phyloP scores from a whole-genome alignment of 2,888 invertebrate genomes.

The Lacanobia wlatinum region DNA sequence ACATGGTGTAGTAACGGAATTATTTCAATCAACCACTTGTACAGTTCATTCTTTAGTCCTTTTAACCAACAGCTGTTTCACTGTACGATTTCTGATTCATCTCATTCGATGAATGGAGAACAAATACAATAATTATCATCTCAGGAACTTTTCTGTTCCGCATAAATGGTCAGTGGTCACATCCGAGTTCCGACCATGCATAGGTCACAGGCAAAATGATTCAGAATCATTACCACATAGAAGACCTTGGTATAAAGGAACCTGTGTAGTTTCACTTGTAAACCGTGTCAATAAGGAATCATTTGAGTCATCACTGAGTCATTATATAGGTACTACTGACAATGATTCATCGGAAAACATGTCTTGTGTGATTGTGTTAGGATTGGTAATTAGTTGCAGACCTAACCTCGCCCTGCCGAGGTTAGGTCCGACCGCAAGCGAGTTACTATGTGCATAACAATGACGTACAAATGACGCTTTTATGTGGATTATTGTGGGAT shows the following conservation, averaged over 20 bases:
- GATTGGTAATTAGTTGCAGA: slow-evolving; percentile 51
- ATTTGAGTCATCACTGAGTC: slow-evolving; percentile 78
- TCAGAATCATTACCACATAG: slow-evolving; percentile 69
- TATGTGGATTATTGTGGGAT: slow-evolving; percentile 23
- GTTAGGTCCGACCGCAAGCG: slow-evolving; percentile 51
- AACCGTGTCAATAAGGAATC: slow-evolving; percentile 63
- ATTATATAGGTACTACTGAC: slow-evolving; percentile 50
- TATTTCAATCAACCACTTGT: slow-evolving; percentile 25
- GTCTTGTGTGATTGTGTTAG: slow-evolving; percentile 59
- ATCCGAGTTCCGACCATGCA: slow-evolving; percentile 5
- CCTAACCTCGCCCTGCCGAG: slow-evolving; percentile 13
- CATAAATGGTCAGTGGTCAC: slow-evolving; percentile 24
- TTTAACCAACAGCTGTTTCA: slow-evolving; percentile 17
- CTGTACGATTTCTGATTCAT: slow-evolving; percentile 48
- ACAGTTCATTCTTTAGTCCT: slow-evolving; percentile 12
- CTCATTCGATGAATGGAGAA: slow-evolving; percentile 24
- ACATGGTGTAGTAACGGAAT: slow-evolving; percentile 19
- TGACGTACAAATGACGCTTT: slow-evolving; percentile 18
- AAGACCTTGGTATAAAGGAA: slow-evolving; percentile 51
- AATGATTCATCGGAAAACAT: slow-evolving; percentile 69
- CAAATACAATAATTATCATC: slow-evolving; percentile 15
- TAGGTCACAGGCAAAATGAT: slow-evolving; percentile 56
- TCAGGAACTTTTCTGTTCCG: slow-evolving; percentile 45
- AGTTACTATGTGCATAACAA: slow-evolving; percentile 22
- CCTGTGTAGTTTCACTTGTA: slow-evolving; percentile 65